Evolutionary conservation across 2,113 vertebrate species (phyloP).

Genomic region (Orientallactaga bullata): DNA sequence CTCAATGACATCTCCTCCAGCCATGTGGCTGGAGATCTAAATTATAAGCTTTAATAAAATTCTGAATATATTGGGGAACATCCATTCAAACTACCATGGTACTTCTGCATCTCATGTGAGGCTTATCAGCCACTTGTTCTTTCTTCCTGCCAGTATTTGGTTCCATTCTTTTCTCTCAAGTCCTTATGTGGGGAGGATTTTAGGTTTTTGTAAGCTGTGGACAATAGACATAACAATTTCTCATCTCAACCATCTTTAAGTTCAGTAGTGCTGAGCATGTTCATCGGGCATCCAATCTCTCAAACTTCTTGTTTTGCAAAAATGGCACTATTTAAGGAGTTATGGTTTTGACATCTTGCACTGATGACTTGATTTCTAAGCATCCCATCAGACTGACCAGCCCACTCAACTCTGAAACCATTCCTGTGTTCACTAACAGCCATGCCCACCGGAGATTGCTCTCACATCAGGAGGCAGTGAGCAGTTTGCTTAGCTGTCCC

Average conservation of each 20-base stretch:
- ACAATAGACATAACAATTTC: background rate
- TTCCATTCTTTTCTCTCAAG: background rate
- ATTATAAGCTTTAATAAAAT: too few relatives aligned
- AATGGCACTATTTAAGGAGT: background rate
- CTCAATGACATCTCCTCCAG: too few relatives aligned
- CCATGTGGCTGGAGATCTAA: too few relatives aligned
- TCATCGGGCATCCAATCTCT: background rate
- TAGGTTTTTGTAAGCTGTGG: conserved; percentile 8
- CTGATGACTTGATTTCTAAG: background rate
- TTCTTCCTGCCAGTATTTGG: background rate
- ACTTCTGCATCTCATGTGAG: background rate
- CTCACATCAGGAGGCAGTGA: background rate
- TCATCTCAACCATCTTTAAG: background rate
- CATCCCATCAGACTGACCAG: background rate
- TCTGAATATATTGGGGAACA: too few relatives aligned
- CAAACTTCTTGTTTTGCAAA: background rate
- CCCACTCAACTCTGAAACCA: background rate
- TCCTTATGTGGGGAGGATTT: background rate
- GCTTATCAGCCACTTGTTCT: background rate
- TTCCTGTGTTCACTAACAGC: background rate
- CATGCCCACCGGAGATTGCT: background rate
- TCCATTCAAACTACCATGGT: too few relatives aligned
- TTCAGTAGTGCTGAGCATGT: conserved; percentile 7
- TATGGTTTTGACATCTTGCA: conserved; percentile 40
- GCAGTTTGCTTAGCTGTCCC: background rate